These are phyloP conservation scores for Asbolus verrucosus DNA, from an alignment of 1,140 invertebrate genomes.

Conservation along the genomic window DNA sequence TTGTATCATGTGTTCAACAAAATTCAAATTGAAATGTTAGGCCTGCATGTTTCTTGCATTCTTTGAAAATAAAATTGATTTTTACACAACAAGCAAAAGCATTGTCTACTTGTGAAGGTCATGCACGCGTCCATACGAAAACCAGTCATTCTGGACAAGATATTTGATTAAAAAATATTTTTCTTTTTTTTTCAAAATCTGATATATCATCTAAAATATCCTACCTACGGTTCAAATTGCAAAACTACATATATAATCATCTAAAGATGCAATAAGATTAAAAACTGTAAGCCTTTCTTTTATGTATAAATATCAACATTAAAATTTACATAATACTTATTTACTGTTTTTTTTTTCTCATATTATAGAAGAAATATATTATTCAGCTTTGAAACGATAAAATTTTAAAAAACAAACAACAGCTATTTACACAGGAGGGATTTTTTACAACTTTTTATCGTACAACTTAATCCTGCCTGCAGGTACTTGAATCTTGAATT, in stretches of 20 bases:
- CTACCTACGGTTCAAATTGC: constrained; percentile 46
- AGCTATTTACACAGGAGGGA: constrained; percentile 60
- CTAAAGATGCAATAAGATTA: constrained; percentile 51
- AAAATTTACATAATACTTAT: constrained; percentile 59
- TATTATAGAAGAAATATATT: constrained; percentile 46
- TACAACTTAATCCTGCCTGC: constrained; percentile 54
- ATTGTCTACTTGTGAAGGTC: constrained; percentile 11
- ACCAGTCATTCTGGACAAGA: constrained; percentile 43
- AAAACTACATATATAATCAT: constrained; percentile 50
- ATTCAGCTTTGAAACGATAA: constrained; percentile 57
- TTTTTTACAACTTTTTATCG: constrained; percentile 45
- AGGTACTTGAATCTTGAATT: constrained; percentile 56
- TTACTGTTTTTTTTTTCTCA: constrained; percentile 32
- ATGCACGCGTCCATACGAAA: constrained; percentile 20
- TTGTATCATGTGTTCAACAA: constrained; percentile 47
- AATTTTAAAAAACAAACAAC: constrained; percentile 60
- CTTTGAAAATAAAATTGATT: constrained; percentile 2
- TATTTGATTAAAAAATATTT: constrained; percentile 51
- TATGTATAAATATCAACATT: constrained; percentile 56
- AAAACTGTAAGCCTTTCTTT: constrained; percentile 51
- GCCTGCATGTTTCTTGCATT: constrained; percentile 4
- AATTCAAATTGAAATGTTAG: constrained; percentile 9
- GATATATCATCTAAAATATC: constrained; percentile 42
- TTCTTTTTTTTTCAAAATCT: constrained; percentile 42
- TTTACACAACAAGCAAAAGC: constrained; percentile 12